Evolutionary conservation across 53 echinoderm and acorn worm genomes (phyloP).

Genomic region (Crossaster papposus): DNA sequence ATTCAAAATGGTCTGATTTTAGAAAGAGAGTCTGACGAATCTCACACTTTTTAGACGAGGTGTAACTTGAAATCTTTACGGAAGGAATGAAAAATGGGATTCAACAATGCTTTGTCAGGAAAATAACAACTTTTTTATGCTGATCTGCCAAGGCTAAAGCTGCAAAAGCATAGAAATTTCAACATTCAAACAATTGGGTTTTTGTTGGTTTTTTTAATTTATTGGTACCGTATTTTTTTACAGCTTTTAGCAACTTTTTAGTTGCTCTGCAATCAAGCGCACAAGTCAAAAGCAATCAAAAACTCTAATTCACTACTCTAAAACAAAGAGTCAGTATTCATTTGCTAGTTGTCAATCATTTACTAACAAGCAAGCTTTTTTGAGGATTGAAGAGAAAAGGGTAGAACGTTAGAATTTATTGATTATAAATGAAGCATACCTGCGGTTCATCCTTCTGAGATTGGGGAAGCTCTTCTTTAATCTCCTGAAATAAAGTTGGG

Average conservation of each 20-base stretch:
- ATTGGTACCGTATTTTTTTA: no score
- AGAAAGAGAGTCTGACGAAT: no score
- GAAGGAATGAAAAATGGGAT: no score
- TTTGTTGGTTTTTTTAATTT: background rate
- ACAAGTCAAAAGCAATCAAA: constrained; percentile 22
- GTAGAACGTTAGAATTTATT: background rate
- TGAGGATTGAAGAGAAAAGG: background rate
- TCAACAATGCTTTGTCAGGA: no score
- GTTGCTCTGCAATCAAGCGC: constrained; percentile 32
- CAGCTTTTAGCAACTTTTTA: background rate
- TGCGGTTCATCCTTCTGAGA: background rate
- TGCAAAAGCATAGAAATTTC: background rate
- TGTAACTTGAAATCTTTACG: no score
- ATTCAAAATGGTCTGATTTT: no score
- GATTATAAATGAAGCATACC: background rate
- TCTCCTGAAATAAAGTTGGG: background rate
- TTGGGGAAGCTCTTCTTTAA: constrained; percentile 13
- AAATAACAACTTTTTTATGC: no score
- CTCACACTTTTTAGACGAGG: no score
- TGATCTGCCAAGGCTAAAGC: no score
- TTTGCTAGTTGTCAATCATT: background rate
- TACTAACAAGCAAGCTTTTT: background rate
- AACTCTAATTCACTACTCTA: constrained; percentile 14
- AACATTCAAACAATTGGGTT: background rate
- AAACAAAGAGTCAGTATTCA: background rate